Evolutionary conservation across 2,888 invertebrate species (phyloP), one percentile per base, ranked within the genome.

Genomic region (Melanophora roralis): DNA sequence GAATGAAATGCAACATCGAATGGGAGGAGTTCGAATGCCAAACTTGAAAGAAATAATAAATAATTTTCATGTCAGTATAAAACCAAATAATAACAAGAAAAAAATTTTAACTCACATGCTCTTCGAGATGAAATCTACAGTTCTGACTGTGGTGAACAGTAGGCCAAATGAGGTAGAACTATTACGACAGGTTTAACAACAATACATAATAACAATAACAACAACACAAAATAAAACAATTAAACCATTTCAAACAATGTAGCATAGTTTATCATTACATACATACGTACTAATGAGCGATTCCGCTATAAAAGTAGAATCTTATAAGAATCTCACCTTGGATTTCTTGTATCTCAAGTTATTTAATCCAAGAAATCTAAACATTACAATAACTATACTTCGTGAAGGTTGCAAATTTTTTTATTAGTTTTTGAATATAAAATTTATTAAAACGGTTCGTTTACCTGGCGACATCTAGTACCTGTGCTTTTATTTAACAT

Each of bases 21-120:
- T 78, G 73, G 82, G 82, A 74, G 80, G 82, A 81, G 80, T 73
- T 81, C 27, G 57, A 78, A 78, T 81, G 82, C 82, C 82, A 81
- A 81, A 81, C 81, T 81, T 82, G 73, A 68, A 81, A 81, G 80
- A 82, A 80, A 80, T 81, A 82, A 83, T 83, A 83, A 83, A 83
- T 83, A 81, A 81, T 80, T 83, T 81, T 60, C 76, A 71, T 77
- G 76, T 77, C 76, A 77, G 69, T 59, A 36, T 34, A 34, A 60
- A 74, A 57, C 55, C 62, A 57, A 64, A 62, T 14, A 47, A 47
- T 36, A 64, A 34, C 34, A 64, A 53, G 49, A 71, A 71, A 23
- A 45, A 69, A 36, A 3, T 11, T 16, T 32, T 27, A 51, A 23
- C 74, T 67, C 67, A 67, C 51, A 74, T 74, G 51, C 51, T 59